Percentiles rank a stretch among this genome's conserved stretches.
Conservation (phyloP, 1,140 invertebrate species). For the Pogonomyrmex californicus region DNA sequence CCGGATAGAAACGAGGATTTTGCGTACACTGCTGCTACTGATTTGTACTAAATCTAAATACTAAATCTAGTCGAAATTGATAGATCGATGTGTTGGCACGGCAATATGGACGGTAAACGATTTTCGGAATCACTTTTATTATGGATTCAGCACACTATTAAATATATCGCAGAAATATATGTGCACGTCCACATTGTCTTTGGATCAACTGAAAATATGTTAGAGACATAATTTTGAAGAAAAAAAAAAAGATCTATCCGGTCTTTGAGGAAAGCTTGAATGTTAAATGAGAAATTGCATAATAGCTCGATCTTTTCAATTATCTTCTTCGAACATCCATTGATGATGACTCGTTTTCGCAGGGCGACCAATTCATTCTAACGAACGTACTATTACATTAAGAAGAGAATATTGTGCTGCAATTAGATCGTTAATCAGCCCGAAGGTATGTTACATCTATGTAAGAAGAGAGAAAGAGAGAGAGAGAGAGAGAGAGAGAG, state of each 20-base stretch:
- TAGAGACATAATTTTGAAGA: constrained; percentile 3
- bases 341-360: constrained; percentile 10
- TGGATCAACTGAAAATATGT: not conserved
- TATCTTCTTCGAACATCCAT: not conserved
- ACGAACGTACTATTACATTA: constrained; percentile 29
- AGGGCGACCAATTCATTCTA: constrained; percentile 42
- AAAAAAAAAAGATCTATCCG: constrained; percentile 1
- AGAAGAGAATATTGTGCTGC: constrained; percentile 38
- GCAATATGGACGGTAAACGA: constrained; percentile 14
- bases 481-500: not conserved
- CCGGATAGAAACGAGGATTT: not conserved
- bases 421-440: constrained; percentile 47
- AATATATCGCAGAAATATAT: not conserved
- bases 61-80: constrained; percentile 44
- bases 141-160: not conserved
- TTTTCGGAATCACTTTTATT: constrained; percentile 3
- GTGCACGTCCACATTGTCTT: constrained; percentile 18
- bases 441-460: constrained; percentile 23
- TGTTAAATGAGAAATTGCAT: not conserved
- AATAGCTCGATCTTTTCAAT: not conserved
- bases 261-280: not conserved
- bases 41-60: constrained; percentile 32
- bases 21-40: not conserved
- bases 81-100: not conserved
- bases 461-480: constrained; percentile 9